phyloP scores from a whole-genome alignment of 2,113 vertebrate species.

The Panurus biarmicus region DNA sequence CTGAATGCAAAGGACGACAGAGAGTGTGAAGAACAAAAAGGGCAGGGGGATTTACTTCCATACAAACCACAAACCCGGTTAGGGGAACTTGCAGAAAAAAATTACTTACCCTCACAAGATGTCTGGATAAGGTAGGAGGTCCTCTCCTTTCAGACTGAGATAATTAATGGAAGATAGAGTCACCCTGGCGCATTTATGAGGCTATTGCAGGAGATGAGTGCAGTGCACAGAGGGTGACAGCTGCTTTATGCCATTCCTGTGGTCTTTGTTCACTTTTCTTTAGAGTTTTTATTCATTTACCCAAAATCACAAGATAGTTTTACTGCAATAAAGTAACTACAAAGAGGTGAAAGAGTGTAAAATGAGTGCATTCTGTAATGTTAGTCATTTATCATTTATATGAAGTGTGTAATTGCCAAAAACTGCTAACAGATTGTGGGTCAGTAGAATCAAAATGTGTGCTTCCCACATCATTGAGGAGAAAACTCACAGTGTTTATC shows the following conservation, averaged over 20 bases:
- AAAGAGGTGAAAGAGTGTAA: neutral
- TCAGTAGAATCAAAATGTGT: conserved; percentile 4
- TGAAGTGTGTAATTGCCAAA: conserved; percentile 19
- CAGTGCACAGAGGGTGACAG: neutral
- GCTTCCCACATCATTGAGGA: neutral
- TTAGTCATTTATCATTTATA: conserved; percentile 38
- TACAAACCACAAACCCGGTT: neutral
- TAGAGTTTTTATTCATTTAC: neutral
- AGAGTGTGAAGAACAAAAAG: rapidly evolving
- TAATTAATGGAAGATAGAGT: neutral
- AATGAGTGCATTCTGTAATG: neutral
- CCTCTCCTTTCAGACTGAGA: neutral
- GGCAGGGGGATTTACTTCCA: neutral
- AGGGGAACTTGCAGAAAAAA: neutral
- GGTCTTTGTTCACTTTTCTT: neutral
- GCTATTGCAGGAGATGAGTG: neutral
- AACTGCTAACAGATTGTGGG: conserved; percentile 40
- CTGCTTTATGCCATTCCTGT: neutral
- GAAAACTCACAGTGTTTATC: neutral
- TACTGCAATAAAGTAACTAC: neutral
- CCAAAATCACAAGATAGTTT: neutral
- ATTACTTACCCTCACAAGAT: neutral
- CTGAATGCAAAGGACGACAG: neutral
- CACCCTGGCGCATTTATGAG: neutral
- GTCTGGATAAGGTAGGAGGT: neutral